Evolutionary conservation across 2,113 vertebrate genomes (phyloP).

Genomic region (Coracopsis vasa): DNA sequence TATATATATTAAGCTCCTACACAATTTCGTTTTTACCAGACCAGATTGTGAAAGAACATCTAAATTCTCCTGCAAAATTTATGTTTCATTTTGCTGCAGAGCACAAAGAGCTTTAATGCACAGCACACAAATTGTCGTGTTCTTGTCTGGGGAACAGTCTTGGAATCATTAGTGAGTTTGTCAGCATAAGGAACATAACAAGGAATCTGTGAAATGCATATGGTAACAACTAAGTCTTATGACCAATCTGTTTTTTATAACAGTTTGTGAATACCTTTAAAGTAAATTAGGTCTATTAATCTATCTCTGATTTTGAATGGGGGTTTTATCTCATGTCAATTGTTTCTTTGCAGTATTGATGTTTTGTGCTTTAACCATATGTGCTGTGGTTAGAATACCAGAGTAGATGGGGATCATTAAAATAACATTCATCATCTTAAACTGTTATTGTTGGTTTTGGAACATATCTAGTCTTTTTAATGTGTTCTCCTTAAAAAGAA

Average conservation of each 20-base stretch:
- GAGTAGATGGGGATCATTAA: neutral
- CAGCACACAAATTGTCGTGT: constrained; percentile 4
- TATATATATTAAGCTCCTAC: neutral
- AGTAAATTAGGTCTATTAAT: constrained; percentile 37
- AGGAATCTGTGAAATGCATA: constrained; percentile 33
- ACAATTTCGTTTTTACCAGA: neutral
- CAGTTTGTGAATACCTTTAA: constrained; percentile 25
- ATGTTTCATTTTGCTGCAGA: constrained; percentile 9
- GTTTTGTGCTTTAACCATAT: neutral
- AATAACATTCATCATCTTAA: constrained; percentile 6
- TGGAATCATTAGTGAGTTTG: constrained; percentile 31
- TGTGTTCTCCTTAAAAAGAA: neutral
- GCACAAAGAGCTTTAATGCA: neutral
- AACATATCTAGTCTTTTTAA: neutral
- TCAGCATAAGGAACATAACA: constrained; percentile 36
- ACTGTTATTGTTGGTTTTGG: neutral
- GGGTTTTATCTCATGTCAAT: neutral
- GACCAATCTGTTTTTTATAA: constrained; percentile 25
- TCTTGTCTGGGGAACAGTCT: constrained; percentile 24
- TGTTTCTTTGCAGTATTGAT: neutral
- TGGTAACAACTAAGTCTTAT: constrained; percentile 30
- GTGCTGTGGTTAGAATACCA: neutral
- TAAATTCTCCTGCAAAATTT: constrained; percentile 14
- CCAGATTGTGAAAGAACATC: constrained; percentile 14
- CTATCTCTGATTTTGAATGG: neutral